phyloP scores from a whole-genome alignment of 2,113 vertebrate genomes.

The Struthidea cinerea region DNA sequence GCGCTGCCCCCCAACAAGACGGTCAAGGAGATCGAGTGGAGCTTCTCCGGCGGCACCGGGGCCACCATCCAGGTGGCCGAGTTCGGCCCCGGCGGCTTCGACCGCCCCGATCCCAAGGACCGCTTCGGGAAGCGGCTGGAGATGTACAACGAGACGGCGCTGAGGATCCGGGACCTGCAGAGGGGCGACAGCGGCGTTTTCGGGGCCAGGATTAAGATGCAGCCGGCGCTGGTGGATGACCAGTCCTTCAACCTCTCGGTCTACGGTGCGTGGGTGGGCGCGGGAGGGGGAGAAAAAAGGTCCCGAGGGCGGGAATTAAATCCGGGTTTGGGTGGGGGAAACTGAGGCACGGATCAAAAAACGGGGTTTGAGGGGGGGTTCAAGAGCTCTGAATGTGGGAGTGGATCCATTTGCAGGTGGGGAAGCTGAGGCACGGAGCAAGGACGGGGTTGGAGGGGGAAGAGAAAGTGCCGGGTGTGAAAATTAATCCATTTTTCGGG shows the following conservation, averaged over 20 bases:
- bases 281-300: too few relatives aligned
- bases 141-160: not conserved
- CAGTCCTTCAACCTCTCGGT: constrained; percentile 2
- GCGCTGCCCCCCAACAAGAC: not conserved
- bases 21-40: constrained; percentile 6
- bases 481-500: too few relatives aligned
- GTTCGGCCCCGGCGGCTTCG: rapidly evolving
- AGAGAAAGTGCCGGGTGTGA: too few relatives aligned
- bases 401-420: too few relatives aligned
- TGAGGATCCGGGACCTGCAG: not conserved
- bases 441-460: too few relatives aligned
- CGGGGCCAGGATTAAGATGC: not conserved
- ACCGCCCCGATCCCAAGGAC: not conserved
- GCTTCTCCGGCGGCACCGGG: rapidly evolving
- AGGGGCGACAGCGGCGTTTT: not conserved
- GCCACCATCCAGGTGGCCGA: not conserved
- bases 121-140: not conserved
- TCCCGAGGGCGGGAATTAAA: too few relatives aligned
- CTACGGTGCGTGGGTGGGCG: too few relatives aligned
- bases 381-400: too few relatives aligned
- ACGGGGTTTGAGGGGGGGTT: too few relatives aligned
- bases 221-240: not conserved
- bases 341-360: not conserved
- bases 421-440: not conserved
- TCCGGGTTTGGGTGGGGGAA: too few relatives aligned